Percentiles rank a stretch among this genome's conserved stretches.
Conservation (phyloP, 1,140 invertebrate species). For the Calephelis nemesis region DNA sequence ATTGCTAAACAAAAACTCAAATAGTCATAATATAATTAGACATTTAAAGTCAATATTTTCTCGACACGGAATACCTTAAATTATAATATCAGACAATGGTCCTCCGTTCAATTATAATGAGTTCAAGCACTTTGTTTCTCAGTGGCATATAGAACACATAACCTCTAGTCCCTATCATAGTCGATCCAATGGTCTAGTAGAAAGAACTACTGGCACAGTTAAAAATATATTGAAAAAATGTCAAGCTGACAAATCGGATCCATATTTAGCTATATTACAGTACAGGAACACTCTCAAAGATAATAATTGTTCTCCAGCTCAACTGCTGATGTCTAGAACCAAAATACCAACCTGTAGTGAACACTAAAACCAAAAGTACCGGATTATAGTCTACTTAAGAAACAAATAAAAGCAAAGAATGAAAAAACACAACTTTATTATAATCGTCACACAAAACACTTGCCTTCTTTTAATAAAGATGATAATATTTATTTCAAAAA, state of each 20-base stretch:
- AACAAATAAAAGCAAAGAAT: too few relatives aligned
- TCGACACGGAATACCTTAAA: not conserved
- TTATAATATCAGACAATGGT: not conserved
- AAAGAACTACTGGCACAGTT: not conserved
- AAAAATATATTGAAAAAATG: constrained; percentile 8
- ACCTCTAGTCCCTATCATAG: too few relatives aligned
- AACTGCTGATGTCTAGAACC: too few relatives aligned
- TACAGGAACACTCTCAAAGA: not conserved
- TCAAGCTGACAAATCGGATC: not conserved
- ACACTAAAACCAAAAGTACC: too few relatives aligned
- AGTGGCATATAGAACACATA: not conserved
- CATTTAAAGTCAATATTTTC: constrained; percentile 9
- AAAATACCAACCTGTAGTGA: too few relatives aligned
- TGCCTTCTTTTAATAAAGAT: too few relatives aligned
- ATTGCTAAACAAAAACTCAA: too few relatives aligned
- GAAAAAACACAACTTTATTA: too few relatives aligned
- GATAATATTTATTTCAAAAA: too few relatives aligned
- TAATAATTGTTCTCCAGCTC: not conserved
- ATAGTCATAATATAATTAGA: not conserved
- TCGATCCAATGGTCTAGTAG: not conserved
- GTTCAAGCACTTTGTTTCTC: not conserved
- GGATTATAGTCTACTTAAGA: too few relatives aligned
- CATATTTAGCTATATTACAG: not conserved
- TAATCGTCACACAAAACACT: too few relatives aligned
- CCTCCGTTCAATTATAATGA: not conserved